Evolutionary conservation across 2,888 invertebrate species (phyloP).

Genomic region (Osmoderma eremita): DNA sequence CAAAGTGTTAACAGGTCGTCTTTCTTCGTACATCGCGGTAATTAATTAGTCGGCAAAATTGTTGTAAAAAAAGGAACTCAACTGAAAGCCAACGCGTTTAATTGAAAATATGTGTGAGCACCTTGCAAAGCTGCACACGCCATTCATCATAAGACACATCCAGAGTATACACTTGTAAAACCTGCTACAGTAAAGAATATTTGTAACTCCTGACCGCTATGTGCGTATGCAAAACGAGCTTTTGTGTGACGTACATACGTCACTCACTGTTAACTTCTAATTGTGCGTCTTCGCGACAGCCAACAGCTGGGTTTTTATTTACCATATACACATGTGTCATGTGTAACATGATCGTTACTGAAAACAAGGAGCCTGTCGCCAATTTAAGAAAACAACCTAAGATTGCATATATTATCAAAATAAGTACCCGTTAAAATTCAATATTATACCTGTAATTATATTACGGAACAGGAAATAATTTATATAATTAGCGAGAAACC

Average conservation of each 20-base stretch:
- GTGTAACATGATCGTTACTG: slow-evolving; percentile 11
- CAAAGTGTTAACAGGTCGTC: slow-evolving; percentile 29
- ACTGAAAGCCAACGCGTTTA: slow-evolving; percentile 23
- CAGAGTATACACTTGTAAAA: slow-evolving; percentile 25
- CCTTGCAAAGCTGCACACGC: slow-evolving; percentile 19
- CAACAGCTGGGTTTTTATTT: slow-evolving; percentile 24
- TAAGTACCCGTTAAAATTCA: slow-evolving; percentile 10
- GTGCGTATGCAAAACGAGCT: slow-evolving; percentile 27
- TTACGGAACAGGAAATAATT: slow-evolving; percentile 10
- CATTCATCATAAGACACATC: slow-evolving; percentile 24
- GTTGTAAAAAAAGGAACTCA: neutral
- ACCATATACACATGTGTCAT: slow-evolving; percentile 17
- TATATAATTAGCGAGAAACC: slow-evolving; percentile 13
- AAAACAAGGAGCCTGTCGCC: slow-evolving; percentile 26
- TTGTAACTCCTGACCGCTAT: slow-evolving; percentile 20
- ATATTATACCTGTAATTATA: slow-evolving; percentile 13
- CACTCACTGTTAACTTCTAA: slow-evolving; percentile 16
- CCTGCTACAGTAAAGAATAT: slow-evolving; percentile 31
- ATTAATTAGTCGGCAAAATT: slow-evolving; percentile 29
- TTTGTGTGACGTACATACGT: slow-evolving; percentile 3
- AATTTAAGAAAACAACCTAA: slow-evolving; percentile 11
- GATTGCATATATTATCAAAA: slow-evolving; percentile 11
- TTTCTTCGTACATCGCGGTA: slow-evolving; percentile 5
- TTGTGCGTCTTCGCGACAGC: slow-evolving; percentile 16
- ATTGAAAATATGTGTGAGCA: slow-evolving; percentile 36